Base-by-base conservation (phyloP, 2,888 invertebrate genomes). In the Polydrusus pterygomalis region DNA sequence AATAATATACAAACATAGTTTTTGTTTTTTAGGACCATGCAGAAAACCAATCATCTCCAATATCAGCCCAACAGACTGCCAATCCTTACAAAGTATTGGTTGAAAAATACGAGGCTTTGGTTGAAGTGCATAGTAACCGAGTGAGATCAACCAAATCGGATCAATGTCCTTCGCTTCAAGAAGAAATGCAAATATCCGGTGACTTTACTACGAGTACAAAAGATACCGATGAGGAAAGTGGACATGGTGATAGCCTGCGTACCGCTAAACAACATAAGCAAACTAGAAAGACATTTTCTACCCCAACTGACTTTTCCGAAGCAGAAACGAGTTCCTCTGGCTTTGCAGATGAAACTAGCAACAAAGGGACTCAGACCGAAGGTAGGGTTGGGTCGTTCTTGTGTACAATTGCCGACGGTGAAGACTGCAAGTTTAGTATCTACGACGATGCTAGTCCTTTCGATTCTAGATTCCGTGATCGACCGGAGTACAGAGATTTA, bases 381-480 rank as follows among this genome's bases (percentile, higher is more conserved):
- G 91, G 91, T 45, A 89, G 93, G 11, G 92, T 93, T 0, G 95
- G 95, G n/a, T 94, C 94, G 15, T 94, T 95, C 87, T 88, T 96
- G 65, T 95, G 95, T 88, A 94, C 95, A 0, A 95, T 96, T 77
- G 94, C 93, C 67, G 95, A 95, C 84, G 95, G 95, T 11, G 95
- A 95, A 81, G 94, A 95, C 85, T 95, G 95, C 86, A 93, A 94
- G 80, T 94, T 95, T 85, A 95, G 95, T 86, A 95, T 95, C 84
- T 96, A 95, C 84, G 93, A 94, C 84, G 90, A 90, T 76, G 94
- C 91, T 65, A 94, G 92, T 83, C 93, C 94, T 0, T 92, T 95
- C 85, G 95, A 95, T 83, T 93, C 94, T 80, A 91, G 94, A 69
- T 96, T 96, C 90, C 91, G 93, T 17, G 94, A 95, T 85, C 91